Evolutionary conservation across 2,113 vertebrate genomes (phyloP).

Genomic region (Alexandromys fortis): DNA sequence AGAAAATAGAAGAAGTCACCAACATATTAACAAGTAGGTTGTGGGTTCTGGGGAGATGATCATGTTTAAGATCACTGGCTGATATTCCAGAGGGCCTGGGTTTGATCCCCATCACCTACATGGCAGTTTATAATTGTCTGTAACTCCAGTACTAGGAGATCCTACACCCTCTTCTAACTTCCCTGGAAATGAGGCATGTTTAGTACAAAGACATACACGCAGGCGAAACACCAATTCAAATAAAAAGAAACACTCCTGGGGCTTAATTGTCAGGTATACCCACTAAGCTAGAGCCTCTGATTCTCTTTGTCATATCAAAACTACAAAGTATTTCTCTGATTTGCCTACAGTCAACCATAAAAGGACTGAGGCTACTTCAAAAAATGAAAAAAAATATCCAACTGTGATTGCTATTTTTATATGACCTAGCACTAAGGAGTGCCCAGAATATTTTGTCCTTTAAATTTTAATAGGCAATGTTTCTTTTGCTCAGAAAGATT

Average conservation of each 20-base stretch:
- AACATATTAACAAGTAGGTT: background rate
- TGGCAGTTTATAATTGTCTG: background rate
- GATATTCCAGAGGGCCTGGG: background rate
- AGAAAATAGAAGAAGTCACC: background rate
- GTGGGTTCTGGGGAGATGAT: background rate
- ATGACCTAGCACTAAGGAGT: background rate
- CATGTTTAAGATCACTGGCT: background rate
- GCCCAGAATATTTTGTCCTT: slow-evolving; percentile 26
- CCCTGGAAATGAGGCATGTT: background rate
- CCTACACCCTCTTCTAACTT: background rate
- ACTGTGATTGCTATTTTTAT: slow-evolving; percentile 60
- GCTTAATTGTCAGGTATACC: background rate
- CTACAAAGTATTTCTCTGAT: background rate
- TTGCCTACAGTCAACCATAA: slow-evolving; percentile 7
- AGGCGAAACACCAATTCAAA: background rate
- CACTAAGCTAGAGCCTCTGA: background rate
- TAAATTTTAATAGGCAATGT: slow-evolving; percentile 61
- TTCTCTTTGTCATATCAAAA: slow-evolving; percentile 49
- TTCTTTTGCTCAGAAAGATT: slow-evolving; percentile 27
- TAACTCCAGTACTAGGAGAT: background rate
- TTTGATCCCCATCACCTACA: background rate
- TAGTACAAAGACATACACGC: background rate
- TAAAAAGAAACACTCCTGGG: background rate
- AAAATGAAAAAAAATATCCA: slow-evolving; percentile 50
- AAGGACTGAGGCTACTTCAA: background rate